Conservation (phyloP, 2,797 vertebrate species). For the Platalea minor region DNA sequence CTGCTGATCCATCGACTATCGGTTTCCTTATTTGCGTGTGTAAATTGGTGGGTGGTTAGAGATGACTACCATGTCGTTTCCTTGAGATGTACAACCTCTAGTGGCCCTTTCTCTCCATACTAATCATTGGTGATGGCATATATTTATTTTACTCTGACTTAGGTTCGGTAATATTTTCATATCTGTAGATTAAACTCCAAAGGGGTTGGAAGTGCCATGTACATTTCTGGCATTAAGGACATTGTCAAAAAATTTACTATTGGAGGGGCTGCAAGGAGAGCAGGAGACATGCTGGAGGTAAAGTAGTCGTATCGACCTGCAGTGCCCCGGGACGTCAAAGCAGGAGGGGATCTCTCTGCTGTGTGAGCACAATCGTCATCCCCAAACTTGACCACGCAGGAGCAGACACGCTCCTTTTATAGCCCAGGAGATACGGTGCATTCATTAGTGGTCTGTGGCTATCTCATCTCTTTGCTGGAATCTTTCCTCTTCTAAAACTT, state of each 20-base stretch:
- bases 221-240: neutral
- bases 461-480: neutral
- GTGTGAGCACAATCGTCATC: neutral
- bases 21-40: neutral
- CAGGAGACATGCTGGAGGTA: neutral
- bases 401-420: neutral
- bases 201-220: neutral
- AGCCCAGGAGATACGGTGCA: neutral
- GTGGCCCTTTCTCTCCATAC: neutral
- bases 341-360: neutral
- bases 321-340: rapidly evolving
- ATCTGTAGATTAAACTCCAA: neutral
- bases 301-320: neutral
- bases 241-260: neutral
- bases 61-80: rapidly evolving
- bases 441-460: neutral
- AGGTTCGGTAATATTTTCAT: neutral
- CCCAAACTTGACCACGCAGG: neutral
- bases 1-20: neutral
- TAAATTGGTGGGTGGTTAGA: neutral
- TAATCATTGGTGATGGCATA: rapidly evolving
- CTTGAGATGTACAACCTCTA: neutral
- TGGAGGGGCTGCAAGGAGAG: neutral
- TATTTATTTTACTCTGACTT: neutral
- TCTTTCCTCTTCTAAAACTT: neutral